A percentile compares a stretch with the other conserved stretches of the same genome.
Conservation (phyloP, 2,888 invertebrate species). For the Scaeva pyrastri region DNA sequence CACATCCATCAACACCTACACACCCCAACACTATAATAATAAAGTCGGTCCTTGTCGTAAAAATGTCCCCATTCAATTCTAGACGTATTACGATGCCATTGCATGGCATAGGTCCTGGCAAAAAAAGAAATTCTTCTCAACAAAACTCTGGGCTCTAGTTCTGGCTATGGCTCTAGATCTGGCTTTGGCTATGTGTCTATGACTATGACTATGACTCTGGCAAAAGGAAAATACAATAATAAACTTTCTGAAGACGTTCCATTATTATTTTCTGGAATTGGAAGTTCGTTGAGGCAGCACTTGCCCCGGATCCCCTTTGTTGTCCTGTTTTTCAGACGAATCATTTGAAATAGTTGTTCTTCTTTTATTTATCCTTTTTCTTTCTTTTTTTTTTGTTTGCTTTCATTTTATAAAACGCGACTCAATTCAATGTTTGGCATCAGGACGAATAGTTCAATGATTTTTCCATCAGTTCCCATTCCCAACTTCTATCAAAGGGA, state of each 20-base stretch:
- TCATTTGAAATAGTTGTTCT: conserved; percentile 21
- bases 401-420: conserved; percentile 19
- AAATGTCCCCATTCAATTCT: conserved; percentile 32
- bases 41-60: conserved; percentile 7
- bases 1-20: conserved; percentile 66
- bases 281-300: conserved; percentile 42
- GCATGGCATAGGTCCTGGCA: no score
- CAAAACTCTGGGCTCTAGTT: no score
- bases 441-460: conserved; percentile 57
- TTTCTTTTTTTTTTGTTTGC: not conserved
- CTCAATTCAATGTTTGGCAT: conserved; percentile 52
- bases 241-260: conserved; percentile 66
- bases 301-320: conserved; percentile 34
- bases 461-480: not conserved
- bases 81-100: not conserved
- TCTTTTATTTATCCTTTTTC: conserved; percentile 13
- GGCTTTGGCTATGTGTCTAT: no score
- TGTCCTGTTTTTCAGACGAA: conserved; percentile 48
- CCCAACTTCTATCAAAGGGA: no score
- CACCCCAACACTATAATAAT: no score
- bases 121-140: conserved; percentile 20
- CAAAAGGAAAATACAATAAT: conserved; percentile 30
- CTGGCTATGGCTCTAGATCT: no score
- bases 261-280: conserved; percentile 64
- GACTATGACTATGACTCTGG: no score